Evolutionary conservation across 2,888 invertebrate species (phyloP).

Genomic region (Hyles lineata): DNA sequence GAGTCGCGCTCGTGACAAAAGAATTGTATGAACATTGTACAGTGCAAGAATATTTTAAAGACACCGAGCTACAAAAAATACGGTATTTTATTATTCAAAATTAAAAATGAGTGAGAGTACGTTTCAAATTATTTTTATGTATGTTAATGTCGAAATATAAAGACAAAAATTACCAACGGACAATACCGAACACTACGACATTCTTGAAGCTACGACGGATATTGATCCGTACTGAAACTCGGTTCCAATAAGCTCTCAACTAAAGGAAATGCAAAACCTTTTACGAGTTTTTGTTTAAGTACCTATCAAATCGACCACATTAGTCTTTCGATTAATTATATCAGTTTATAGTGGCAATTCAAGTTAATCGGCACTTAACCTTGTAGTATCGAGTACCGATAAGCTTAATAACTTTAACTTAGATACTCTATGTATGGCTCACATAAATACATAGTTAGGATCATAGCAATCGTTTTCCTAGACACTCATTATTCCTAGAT

Average conservation of each 20-base stretch:
- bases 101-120: neutral
- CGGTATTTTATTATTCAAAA: neutral
- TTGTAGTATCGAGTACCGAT: slow-evolving; percentile 13
- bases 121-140: neutral
- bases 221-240: neutral
- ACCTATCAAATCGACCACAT: neutral
- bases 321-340: neutral
- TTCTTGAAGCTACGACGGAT: neutral
- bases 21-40: neutral
- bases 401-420: slow-evolving; percentile 5
- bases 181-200: neutral
- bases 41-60: neutral
- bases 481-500: too few relatives aligned
- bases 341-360: neutral
- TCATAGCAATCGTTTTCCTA: too few relatives aligned
- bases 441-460: too few relatives aligned
- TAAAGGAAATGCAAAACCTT: neutral
- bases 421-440: neutral
- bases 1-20: neutral
- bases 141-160: neutral
- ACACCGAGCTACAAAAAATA: neutral
- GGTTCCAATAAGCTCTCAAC: neutral
- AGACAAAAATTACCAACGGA: neutral
- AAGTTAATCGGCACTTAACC: slow-evolving; percentile 11
- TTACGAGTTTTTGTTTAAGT: neutral